phyloP scores from a whole-genome alignment of 2,797 vertebrate species.

The Pangasius djambal region DNA sequence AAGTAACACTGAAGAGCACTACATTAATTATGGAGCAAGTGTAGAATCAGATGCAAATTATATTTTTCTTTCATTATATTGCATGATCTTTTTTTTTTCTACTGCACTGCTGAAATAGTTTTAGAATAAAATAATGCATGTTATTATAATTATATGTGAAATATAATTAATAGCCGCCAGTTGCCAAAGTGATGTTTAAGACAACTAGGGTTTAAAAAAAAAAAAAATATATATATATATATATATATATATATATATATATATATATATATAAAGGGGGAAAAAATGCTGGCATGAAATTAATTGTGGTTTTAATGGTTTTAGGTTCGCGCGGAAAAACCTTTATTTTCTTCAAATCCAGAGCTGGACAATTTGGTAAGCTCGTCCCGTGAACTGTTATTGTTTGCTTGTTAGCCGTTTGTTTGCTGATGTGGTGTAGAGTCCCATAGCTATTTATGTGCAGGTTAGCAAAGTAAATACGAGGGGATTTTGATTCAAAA shows the following conservation, averaged over 20 bases:
- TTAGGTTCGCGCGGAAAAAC: slow-evolving; percentile 98
- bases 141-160: neutral
- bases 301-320: slow-evolving; percentile 69
- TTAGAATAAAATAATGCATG: neutral
- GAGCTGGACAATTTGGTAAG: slow-evolving; percentile 99
- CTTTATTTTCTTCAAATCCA: slow-evolving; percentile 99
- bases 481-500: slow-evolving; percentile 62
- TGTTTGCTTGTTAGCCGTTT: slow-evolving; percentile 31
- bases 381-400: slow-evolving; percentile 52
- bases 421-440: slow-evolving; percentile 34
- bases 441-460: slow-evolving; percentile 25
- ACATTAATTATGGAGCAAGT: neutral
- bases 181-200: neutral
- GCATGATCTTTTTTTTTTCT: neutral
- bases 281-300: slow-evolving; percentile 47
- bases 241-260: neutral
- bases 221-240: neutral
- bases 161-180: neutral
- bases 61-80: neutral
- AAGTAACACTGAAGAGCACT: neutral
- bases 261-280: neutral
- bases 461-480: slow-evolving; percentile 64
- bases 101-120: neutral
- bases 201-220: neutral
- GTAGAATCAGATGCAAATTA: neutral